phyloP scores from a whole-genome alignment of 2,797 vertebrate species.

The Phyllotis vaccarum region DNA sequence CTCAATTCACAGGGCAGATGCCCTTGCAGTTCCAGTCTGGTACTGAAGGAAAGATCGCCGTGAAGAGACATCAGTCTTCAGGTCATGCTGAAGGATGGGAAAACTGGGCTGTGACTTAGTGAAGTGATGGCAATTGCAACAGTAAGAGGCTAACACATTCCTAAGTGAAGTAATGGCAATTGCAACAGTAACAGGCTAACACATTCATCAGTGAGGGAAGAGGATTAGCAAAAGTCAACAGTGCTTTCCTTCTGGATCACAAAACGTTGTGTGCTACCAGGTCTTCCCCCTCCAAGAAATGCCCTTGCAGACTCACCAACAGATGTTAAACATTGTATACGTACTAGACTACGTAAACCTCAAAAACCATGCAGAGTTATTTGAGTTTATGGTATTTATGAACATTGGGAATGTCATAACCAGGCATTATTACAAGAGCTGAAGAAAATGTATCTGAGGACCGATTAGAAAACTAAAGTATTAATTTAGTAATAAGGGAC shows the following conservation, averaged over 20 bases:
- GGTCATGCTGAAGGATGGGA: not conserved
- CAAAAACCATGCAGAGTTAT: not conserved
- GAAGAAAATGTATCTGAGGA: slow-evolving; percentile 48
- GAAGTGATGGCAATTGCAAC: not conserved
- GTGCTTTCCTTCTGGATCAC: not conserved
- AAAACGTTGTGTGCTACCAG: not conserved
- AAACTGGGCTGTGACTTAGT: not conserved
- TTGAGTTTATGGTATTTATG: not conserved
- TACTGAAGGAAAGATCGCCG: not conserved
- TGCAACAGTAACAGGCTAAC: not conserved
- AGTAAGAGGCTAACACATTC: not conserved
- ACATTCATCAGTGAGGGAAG: not conserved
- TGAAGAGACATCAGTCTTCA: not conserved
- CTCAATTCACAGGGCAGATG: not conserved
- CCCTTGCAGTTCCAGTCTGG: not conserved
- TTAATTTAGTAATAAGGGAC: not conserved
- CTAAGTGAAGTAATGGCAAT: not conserved
- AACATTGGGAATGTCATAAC: not conserved
- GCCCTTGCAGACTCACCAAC: not conserved
- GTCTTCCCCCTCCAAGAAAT: not conserved
- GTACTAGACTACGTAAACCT: not conserved
- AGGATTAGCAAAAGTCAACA: not conserved
- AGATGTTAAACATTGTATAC: not conserved
- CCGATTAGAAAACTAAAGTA: not conserved
- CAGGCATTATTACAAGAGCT: not conserved